Conservation (phyloP, 2,888 invertebrate species). For the Pristionchus japonicus region DNA sequence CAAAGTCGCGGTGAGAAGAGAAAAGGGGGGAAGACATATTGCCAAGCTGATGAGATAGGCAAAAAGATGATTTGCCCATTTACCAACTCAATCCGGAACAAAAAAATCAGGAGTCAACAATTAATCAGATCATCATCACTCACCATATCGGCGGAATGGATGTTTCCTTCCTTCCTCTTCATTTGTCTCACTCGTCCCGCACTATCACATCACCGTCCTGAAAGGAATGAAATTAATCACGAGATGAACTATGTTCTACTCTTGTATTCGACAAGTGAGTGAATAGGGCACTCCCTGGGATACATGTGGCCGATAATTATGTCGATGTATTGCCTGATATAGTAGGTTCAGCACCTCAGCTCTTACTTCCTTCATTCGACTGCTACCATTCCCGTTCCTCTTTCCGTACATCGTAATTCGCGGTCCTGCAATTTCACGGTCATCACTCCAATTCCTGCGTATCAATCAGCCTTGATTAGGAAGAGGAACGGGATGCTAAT, state of each 20-base stretch:
- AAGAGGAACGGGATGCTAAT: background rate
- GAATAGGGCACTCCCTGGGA: background rate
- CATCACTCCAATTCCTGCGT: background rate
- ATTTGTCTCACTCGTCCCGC: background rate
- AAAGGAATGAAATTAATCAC: background rate
- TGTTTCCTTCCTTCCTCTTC: slow-evolving; percentile 6
- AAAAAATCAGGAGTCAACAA: background rate
- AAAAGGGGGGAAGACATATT: background rate
- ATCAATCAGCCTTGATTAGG: slow-evolving; percentile 37
- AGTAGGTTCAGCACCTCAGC: background rate
- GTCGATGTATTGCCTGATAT: too few species aligned
- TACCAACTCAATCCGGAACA: background rate
- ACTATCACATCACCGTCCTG: background rate
- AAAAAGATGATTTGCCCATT: background rate
- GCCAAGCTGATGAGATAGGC: background rate
- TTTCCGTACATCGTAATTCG: background rate
- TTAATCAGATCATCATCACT: background rate
- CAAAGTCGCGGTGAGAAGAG: background rate
- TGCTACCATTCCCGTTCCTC: background rate
- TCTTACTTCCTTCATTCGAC: background rate
- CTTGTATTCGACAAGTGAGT: background rate
- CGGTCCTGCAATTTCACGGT: slow-evolving; percentile 12
- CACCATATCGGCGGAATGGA: slow-evolving; percentile 4
- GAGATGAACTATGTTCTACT: background rate
- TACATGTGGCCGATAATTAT: too few species aligned